phyloP scores from a whole-genome alignment of 2,888 invertebrate genomes.

The Agrotis ipsilon region DNA sequence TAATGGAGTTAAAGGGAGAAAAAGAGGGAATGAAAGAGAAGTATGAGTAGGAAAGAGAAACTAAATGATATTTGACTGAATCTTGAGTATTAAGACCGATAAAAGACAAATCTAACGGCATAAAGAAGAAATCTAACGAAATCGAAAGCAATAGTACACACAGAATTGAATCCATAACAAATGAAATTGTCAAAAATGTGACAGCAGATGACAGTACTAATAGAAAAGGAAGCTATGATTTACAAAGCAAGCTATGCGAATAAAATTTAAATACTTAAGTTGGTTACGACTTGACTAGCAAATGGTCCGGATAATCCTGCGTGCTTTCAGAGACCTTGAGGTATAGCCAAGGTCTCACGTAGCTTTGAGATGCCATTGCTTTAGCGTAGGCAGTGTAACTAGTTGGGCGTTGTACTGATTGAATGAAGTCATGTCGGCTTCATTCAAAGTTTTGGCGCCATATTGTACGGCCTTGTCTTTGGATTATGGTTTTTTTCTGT shows the following conservation, averaged over 20 bases:
- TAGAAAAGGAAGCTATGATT: constrained; percentile 62
- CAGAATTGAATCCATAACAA: background rate
- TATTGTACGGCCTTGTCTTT: constrained; percentile 48
- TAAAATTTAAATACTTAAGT: constrained; percentile 65
- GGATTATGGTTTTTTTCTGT: constrained; percentile 25
- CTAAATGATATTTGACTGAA: background rate
- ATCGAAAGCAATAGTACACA: background rate
- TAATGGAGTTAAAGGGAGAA: too few species aligned
- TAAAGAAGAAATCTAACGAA: background rate
- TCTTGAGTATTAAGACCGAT: background rate
- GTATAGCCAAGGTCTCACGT: constrained; percentile 80
- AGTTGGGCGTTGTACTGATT: constrained; percentile 50
- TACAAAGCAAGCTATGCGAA: constrained; percentile 47
- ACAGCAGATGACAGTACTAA: constrained; percentile 17
- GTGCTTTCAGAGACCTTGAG: constrained; percentile 83
- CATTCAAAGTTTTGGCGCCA: constrained; percentile 59
- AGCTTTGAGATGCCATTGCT: constrained; percentile 62
- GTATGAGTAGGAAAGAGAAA: background rate
- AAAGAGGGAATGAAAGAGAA: background rate
- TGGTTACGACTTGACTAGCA: constrained; percentile 75
- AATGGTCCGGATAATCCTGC: constrained; percentile 80
- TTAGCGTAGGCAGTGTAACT: constrained; percentile 60
- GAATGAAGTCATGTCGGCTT: constrained; percentile 70
- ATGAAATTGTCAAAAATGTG: constrained; percentile 11
- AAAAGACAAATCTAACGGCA: background rate